phyloP scores from a whole-genome alignment of 2,797 vertebrate species.

The Rhynchonycteris naso region DNA sequence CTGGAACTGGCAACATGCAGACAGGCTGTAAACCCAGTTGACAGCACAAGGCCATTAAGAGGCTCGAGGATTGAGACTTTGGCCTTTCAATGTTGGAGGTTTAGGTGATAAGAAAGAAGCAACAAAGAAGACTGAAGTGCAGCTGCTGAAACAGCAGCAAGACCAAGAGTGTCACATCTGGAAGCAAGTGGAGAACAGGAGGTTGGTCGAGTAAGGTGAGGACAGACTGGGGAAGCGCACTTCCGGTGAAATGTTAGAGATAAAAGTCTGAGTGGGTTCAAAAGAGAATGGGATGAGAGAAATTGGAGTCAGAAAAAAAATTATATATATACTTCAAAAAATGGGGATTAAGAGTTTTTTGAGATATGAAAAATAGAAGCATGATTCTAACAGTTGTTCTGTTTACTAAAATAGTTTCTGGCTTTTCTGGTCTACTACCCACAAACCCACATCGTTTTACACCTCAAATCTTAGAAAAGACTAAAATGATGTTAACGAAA shows the following conservation, averaged over 20 bases:
- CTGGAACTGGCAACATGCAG: not conserved
- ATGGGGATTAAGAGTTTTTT: not conserved
- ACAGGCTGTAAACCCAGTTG: not conserved
- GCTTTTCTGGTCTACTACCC: not conserved
- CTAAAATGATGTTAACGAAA: not conserved
- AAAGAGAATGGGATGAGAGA: not conserved
- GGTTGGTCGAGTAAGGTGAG: not conserved
- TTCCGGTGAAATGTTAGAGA: not conserved
- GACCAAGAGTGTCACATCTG: not conserved
- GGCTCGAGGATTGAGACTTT: not conserved
- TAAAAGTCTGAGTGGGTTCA: not conserved
- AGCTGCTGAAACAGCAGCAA: not conserved
- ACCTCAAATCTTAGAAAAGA: not conserved
- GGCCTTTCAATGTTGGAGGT: not conserved
- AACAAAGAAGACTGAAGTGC: not conserved
- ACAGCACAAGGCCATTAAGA: not conserved
- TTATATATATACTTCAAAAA: not conserved
- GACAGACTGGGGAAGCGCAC: not conserved
- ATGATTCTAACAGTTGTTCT: too few relatives aligned
- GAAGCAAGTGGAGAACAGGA: not conserved
- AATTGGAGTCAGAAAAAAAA: not conserved
- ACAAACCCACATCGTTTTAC: not conserved
- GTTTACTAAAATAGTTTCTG: not conserved
- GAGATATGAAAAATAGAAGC: not conserved
- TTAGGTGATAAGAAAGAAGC: not conserved